A percentile compares a stretch with the other conserved stretches of the same genome.
These are phyloP conservation scores for Mola mola DNA, from an alignment of 2,113 vertebrate species.

Conservation along the genomic window DNA sequence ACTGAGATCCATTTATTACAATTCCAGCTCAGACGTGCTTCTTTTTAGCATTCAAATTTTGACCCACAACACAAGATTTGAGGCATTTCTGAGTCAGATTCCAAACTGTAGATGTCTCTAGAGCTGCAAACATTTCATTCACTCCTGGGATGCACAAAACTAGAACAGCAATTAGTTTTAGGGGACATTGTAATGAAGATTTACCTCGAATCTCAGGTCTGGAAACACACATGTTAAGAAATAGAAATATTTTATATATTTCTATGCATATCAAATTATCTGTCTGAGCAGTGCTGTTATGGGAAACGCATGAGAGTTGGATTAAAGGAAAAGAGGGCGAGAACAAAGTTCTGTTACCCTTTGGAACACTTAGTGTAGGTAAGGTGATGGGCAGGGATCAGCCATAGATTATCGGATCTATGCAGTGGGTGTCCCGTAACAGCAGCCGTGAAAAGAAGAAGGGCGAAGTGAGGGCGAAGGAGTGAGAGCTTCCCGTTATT, in stretches of 20 bases:
- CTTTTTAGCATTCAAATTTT: constrained; percentile 12
- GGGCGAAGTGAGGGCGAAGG: constrained; percentile 20
- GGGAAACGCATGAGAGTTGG: background rate
- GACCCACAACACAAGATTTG: background rate
- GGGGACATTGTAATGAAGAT: constrained; percentile 2
- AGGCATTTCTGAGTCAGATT: background rate
- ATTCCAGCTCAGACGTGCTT: background rate
- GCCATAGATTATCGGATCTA: constrained; percentile 22
- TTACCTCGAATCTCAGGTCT: too few relatives aligned
- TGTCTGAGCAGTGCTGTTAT: too few relatives aligned
- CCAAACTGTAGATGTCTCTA: background rate
- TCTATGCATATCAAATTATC: too few relatives aligned
- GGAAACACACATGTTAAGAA: too few relatives aligned
- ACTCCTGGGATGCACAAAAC: background rate
- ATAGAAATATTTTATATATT: too few relatives aligned
- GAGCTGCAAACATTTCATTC: background rate
- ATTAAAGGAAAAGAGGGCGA: constrained; percentile 9
- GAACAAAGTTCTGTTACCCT: background rate
- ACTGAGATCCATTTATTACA: constrained; percentile 16
- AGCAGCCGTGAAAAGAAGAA: constrained; percentile 1
- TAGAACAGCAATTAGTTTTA: background rate
- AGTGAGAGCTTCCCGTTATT: constrained; percentile 40
- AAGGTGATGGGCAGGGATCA: constrained; percentile 16
- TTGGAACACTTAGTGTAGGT: constrained; percentile 3
- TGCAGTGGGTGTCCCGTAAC: background rate